These are phyloP conservation scores for Phaonia tiefii DNA, from an alignment of 2,888 invertebrate species.

Conservation along the genomic window DNA sequence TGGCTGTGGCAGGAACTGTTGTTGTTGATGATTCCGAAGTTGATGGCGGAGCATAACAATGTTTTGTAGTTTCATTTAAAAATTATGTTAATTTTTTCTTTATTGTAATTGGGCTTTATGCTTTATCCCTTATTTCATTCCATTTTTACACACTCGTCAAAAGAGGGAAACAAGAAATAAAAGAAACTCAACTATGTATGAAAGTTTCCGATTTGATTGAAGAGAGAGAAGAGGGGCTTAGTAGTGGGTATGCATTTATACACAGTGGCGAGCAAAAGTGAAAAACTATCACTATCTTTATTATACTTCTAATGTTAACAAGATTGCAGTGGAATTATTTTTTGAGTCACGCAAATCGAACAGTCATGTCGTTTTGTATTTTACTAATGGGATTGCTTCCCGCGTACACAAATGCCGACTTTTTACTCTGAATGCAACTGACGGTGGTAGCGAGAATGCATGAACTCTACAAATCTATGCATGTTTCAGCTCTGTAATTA, in stretches of 20 bases:
- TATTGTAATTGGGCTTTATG: background rate
- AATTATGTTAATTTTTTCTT: slow-evolving; percentile 16
- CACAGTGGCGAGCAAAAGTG: background rate
- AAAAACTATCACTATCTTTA: background rate
- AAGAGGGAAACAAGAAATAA: slow-evolving; percentile 2
- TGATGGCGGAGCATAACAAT: background rate
- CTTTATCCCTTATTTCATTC: background rate
- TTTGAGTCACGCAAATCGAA: no score
- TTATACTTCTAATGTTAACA: no score
- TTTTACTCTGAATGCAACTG: no score
- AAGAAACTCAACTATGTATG: background rate
- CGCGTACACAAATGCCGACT: no score
- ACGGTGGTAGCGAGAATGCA: no score
- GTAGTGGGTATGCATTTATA: background rate
- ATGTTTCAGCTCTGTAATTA: no score
- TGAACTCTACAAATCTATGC: no score
- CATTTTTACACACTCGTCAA: background rate
- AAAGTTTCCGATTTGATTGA: no score
- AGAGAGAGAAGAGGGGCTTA: no score
- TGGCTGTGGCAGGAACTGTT: background rate
- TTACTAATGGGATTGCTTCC: no score
- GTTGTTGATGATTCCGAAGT: background rate
- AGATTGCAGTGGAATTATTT: no score
- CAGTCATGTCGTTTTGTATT: no score
- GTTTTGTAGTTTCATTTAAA: background rate